Conservation (phyloP, 1,140 invertebrate genomes). For the Delia radicum region DNA sequence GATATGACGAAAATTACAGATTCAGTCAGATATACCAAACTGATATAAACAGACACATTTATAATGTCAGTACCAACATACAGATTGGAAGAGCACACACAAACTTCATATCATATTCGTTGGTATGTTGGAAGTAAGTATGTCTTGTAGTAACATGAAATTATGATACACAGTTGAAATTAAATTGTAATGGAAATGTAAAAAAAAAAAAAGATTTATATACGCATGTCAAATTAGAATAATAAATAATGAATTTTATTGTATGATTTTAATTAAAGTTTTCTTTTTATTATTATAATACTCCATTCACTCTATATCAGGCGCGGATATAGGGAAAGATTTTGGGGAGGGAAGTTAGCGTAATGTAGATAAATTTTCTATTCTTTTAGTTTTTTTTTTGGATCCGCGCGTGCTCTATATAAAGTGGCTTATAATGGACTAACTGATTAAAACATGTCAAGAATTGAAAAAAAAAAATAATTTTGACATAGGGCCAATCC, state of each 20-base stretch:
- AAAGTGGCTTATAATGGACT: too few species aligned
- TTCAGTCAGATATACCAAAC: background rate
- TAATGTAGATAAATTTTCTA: too few species aligned
- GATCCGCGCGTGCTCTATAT: too few species aligned
- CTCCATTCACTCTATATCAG: too few species aligned
- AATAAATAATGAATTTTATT: slow-evolving; percentile 20
- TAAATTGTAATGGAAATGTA: background rate
- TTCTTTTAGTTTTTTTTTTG: too few species aligned
- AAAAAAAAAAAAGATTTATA: background rate
- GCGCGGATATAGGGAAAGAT: too few species aligned
- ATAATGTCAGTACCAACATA: background rate
- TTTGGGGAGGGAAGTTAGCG: too few species aligned
- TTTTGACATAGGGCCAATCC: too few species aligned
- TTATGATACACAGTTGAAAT: background rate
- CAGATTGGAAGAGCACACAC: background rate
- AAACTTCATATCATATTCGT: background rate
- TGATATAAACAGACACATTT: background rate
- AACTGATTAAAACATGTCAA: too few species aligned
- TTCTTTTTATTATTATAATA: background rate
- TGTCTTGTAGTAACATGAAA: background rate
- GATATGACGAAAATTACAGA: slow-evolving; percentile 25
- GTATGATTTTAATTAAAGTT: slow-evolving; percentile 10
- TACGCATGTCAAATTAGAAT: slow-evolving; percentile 13
- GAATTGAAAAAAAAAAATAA: too few species aligned
- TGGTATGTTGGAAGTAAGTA: too few species aligned